A percentile compares a stretch with the other conserved stretches of the same genome.
Evolutionary conservation across 64 coral and sea anemone genomes (phyloP).

Genomic region (Dendrophyllia cribrosa): DNA sequence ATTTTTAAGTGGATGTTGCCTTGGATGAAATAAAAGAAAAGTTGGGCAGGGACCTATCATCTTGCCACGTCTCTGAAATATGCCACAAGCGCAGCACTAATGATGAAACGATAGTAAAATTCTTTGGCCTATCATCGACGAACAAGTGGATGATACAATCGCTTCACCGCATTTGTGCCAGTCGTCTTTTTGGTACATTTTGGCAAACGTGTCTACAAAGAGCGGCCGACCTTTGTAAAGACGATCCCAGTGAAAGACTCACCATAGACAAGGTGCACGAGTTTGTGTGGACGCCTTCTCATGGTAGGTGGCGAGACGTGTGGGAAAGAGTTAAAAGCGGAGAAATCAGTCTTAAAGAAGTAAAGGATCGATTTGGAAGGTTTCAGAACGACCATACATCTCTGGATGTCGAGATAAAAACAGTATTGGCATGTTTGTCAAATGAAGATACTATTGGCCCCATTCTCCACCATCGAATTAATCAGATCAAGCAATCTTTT

Average conservation of each 20-base stretch:
- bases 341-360: constrained; percentile 55
- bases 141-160: constrained; percentile 28
- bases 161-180: background rate
- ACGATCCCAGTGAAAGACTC: constrained; percentile 15
- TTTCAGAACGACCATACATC: constrained; percentile 14
- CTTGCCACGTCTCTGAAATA: background rate
- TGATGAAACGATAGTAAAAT: constrained; percentile 7
- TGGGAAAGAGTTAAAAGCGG: constrained; percentile 47
- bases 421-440: background rate
- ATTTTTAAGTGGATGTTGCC: constrained; percentile 47
- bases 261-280: constrained; percentile 53
- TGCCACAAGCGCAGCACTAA: background rate
- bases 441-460: background rate
- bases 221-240: constrained; percentile 14
- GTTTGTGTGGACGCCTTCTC: constrained; percentile 53
- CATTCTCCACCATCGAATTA: background rate
- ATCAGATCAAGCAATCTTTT: constrained; percentile 55
- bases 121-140: constrained; percentile 32
- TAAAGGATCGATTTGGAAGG: constrained; percentile 38
- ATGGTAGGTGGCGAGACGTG: background rate
- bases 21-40: constrained; percentile 15
- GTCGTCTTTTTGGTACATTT: constrained; percentile 50
- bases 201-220: constrained; percentile 42
- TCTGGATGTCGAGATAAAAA: background rate
- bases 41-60: background rate